A percentile compares a stretch with the other conserved stretches of the same genome.
These are phyloP conservation scores for Zosterops borbonicus DNA, from an alignment of 2,113 vertebrate species.

Conservation along the genomic window DNA sequence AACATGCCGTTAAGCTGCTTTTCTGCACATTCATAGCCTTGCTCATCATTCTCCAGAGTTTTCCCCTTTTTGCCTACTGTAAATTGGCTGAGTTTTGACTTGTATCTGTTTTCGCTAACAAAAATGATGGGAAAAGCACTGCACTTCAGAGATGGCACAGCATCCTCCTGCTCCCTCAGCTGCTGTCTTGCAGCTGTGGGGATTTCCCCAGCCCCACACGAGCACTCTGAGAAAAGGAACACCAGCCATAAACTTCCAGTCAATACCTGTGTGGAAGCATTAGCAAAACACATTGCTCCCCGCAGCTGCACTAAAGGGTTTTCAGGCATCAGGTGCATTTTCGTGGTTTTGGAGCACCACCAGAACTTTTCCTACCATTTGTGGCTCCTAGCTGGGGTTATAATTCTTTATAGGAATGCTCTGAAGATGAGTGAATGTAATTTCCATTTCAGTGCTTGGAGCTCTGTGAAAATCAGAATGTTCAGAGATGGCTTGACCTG, in stretches of 20 bases:
- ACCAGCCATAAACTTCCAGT: neutral
- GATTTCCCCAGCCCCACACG: accelerated
- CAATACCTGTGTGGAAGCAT: neutral
- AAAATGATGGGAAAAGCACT: neutral
- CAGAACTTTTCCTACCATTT: neutral
- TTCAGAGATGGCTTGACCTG: neutral
- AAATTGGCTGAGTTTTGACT: neutral
- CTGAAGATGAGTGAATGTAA: neutral
- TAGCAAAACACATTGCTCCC: neutral
- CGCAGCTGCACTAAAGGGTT: accelerated
- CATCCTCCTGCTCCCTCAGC: neutral
- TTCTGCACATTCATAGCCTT: neutral
- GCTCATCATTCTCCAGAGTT: neutral
- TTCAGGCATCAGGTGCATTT: neutral
- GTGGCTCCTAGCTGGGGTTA: neutral
- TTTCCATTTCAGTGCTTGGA: neutral
- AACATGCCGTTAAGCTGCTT: neutral
- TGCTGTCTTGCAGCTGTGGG: neutral
- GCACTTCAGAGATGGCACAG: neutral
- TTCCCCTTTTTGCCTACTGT: neutral
- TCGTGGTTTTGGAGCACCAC: neutral
- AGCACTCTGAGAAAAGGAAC: neutral
- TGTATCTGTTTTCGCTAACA: neutral
- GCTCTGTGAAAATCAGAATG: neutral
- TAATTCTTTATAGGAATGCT: neutral